A percentile compares a stretch with the other conserved stretches of the same genome.
Conservation (phyloP, 2,888 invertebrate species). For the Drosophila kuntzei region DNA sequence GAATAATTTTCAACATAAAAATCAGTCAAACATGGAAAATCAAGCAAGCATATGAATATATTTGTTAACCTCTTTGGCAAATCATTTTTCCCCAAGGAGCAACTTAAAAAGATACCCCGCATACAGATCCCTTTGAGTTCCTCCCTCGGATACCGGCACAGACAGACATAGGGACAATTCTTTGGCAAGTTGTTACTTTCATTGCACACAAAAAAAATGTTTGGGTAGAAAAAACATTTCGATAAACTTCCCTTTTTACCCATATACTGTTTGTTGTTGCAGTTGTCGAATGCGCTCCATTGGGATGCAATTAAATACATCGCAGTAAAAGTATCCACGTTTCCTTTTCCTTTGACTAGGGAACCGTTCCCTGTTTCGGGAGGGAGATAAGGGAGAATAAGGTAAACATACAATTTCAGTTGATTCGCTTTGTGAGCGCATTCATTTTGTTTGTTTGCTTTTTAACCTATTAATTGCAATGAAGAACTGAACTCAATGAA, state of each 20-base stretch:
- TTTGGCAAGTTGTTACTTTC: constrained; percentile 32
- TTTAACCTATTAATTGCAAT: constrained; percentile 36
- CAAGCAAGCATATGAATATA: constrained; percentile 50
- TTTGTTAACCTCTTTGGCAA: constrained; percentile 43
- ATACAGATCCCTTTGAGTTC: constrained; percentile 11
- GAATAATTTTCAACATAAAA: constrained; percentile 21
- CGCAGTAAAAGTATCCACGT: constrained; percentile 48
- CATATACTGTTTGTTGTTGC: constrained; percentile 23
- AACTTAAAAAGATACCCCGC: constrained; percentile 19
- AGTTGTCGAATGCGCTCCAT: constrained; percentile 51
- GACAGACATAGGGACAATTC: constrained; percentile 29
- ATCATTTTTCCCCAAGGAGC: constrained; percentile 21
- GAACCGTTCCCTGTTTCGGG: constrained; percentile 8
- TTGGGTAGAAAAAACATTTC: constrained; percentile 35
- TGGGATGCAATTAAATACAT: constrained; percentile 75
- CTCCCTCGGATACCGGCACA: constrained; percentile 4
- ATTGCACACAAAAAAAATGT: constrained; percentile 9
- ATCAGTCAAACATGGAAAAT: constrained; percentile 35
- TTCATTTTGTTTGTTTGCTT: constrained; percentile 46
- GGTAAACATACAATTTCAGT: constrained; percentile 46
- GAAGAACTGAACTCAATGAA: constrained; percentile 17
- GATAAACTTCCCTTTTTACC: constrained; percentile 36
- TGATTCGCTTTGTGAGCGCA: constrained; percentile 63
- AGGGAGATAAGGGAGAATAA: not conserved
- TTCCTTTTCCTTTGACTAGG: constrained; percentile 33